These are phyloP conservation scores for Rhagonycha lutea DNA, from an alignment of 2,888 invertebrate species.

Conservation along the genomic window DNA sequence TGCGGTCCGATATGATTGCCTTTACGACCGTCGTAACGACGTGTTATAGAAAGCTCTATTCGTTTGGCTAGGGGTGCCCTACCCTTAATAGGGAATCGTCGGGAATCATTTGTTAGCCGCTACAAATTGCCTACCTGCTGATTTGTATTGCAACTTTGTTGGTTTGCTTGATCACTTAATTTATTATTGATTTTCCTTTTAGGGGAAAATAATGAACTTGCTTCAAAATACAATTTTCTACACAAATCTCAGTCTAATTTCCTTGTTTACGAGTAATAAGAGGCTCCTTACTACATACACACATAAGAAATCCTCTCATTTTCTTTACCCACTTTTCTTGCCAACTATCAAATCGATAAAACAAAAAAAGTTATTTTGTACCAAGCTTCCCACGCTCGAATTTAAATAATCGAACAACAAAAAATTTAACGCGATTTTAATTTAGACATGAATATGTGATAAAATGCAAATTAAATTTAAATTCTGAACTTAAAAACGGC, in stretches of 20 bases:
- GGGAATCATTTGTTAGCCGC: conserved; percentile 26
- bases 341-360: neutral
- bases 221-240: neutral
- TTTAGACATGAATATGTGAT: neutral
- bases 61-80: conserved; percentile 18
- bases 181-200: conserved; percentile 14
- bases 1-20: conserved; percentile 48
- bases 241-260: neutral
- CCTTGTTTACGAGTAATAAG: too few species aligned
- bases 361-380: neutral
- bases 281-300: too few species aligned
- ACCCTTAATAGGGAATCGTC: conserved; percentile 21
- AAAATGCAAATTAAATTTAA: neutral
- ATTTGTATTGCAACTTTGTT: conserved; percentile 25
- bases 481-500: neutral
- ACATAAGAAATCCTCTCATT: too few species aligned
- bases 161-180: conserved; percentile 22
- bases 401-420: neutral
- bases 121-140: conserved; percentile 31
- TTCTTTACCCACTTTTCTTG: too few species aligned
- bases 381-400: neutral
- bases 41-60: conserved; percentile 35
- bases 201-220: conserved; percentile 12
- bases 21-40: conserved; percentile 44
- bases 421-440: neutral